Evolutionary conservation across 2,888 invertebrate species (phyloP), one percentile per base, ranked within the genome.

Genomic region (Limenitis camilla): DNA sequence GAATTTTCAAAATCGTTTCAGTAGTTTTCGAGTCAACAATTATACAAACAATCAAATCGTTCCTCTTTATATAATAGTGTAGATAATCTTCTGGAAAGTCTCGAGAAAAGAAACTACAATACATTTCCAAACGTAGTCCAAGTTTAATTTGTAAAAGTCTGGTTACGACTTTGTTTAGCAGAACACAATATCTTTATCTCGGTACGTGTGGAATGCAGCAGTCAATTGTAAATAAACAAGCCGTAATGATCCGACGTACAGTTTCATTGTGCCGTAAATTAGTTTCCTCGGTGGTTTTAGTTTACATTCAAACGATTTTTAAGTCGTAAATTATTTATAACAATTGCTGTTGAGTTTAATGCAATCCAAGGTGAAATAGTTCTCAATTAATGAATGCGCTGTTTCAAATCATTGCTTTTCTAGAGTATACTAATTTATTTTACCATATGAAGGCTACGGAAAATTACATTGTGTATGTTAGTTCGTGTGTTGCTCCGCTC

Each of bases 211-310:
- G 35, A 39, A 43, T 40, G 27, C 11, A 36, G 35, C 27, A 19
- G 28, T 36, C 19, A 27, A 47, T 33, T 42, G 29, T 35, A 52
- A 38, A 52, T 43, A 48, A 43, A 48, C 43, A 52, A 35, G 32
- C 32, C 42, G 29, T 36, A 38, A 31, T 31, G 27, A 30, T 41
- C 40, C 32, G 32, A 9, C 29, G 38, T 41, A 47, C 27, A 28
- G 41, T 40, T 52, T 43, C 28, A 52, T 47, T 42, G 31, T 40
- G 33, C 52, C 32, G 29, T 43, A 43, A 48, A 52, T 48, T 30
- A 42, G 38, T 48, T 43, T 30, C 33, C 42, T n/a, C 4, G 36
- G 19, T 1, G 30, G 11, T n/a, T 19, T 36, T 29, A 9, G 30
- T 30, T 36, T 45, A 11, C 19, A 19, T 19, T 19, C 19, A 19